phyloP scores from a whole-genome alignment of 2,113 vertebrate species.

The Ameiurus melas region DNA sequence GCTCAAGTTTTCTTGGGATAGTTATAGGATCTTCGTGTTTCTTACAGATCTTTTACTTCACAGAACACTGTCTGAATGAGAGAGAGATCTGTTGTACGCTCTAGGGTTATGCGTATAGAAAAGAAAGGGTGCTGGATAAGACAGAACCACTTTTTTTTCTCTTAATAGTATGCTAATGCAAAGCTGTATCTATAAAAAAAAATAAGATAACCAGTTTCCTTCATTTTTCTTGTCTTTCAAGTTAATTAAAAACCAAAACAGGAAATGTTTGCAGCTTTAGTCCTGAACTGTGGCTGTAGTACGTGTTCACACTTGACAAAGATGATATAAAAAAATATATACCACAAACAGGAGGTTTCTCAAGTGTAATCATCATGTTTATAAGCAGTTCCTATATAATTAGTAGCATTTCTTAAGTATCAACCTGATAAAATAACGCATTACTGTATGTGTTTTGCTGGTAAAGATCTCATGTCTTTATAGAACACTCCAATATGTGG shows the following conservation, averaged over 20 bases:
- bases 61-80: neutral
- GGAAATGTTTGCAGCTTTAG: neutral
- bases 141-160: neutral
- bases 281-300: neutral
- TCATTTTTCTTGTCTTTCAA: too few species aligned
- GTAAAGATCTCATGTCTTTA: neutral
- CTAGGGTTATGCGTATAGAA: neutral
- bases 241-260: too few species aligned
- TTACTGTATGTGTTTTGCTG: neutral
- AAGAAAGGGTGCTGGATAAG: neutral
- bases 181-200: too few species aligned
- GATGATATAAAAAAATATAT: too few species aligned
- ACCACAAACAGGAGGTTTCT: neutral
- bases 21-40: neutral
- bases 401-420: neutral
- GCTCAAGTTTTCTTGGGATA: neutral
- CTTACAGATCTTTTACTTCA: neutral
- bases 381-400: neutral
- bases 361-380: neutral
- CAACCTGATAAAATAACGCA: neutral
- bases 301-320: too few species aligned
- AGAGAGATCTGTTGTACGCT: too few species aligned
- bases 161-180: neutral
- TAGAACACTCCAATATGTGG: neutral
- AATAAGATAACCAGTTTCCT: too few species aligned